Conservation (phyloP, 2,113 vertebrate species). For the Melanerpes formicivorus region DNA sequence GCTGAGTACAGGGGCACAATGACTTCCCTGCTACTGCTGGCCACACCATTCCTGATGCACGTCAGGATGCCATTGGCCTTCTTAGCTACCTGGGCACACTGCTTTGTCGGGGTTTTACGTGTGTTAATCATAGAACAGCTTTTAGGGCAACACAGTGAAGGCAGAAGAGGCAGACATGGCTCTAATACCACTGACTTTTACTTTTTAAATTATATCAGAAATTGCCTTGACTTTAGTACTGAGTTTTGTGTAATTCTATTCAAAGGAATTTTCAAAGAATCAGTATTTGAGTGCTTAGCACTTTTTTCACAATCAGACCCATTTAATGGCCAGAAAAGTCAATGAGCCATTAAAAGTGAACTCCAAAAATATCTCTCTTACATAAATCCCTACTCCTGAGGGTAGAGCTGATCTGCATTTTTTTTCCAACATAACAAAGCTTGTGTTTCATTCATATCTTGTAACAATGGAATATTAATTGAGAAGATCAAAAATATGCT, state of each 20-base stretch:
- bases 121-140: not conserved
- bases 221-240: not conserved
- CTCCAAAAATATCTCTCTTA: not conserved
- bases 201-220: not conserved
- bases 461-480: constrained; percentile 33
- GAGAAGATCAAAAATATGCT: constrained; percentile 17
- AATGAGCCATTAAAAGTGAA: not conserved
- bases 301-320: not conserved
- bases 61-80: too few relatives aligned
- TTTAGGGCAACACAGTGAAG: not conserved
- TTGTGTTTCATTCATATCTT: constrained; percentile 2
- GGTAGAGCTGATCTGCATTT: constrained; percentile 5
- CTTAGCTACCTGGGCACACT: too few relatives aligned
- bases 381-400: not conserved
- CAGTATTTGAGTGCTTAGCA: not conserved
- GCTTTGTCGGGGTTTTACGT: not conserved
- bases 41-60: too few relatives aligned
- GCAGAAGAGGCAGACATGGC: not conserved
- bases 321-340: not conserved
- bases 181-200: not conserved
- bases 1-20: too few relatives aligned
- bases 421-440: not conserved
- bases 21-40: too few relatives aligned
- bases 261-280: constrained; percentile 11
- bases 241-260: not conserved